These are phyloP conservation scores for Stichodactyla helianthus DNA, from an alignment of 64 coral and sea anemone species.

Conservation along the genomic window DNA sequence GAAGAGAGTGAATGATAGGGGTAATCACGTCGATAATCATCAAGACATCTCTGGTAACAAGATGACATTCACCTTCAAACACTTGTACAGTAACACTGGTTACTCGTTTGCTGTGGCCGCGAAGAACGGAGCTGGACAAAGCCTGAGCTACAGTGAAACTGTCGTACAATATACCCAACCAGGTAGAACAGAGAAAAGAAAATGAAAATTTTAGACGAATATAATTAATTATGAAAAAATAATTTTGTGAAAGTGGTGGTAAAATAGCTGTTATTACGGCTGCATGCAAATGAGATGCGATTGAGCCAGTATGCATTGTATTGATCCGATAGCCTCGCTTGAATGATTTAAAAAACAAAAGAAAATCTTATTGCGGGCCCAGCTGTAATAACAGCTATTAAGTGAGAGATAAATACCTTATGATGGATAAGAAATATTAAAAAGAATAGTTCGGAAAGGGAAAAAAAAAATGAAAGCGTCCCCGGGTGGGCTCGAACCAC, in stretches of 20 bases:
- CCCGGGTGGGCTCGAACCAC: background rate
- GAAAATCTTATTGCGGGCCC: too few species aligned
- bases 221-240: too few species aligned
- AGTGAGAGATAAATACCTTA: too few species aligned
- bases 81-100: constrained; percentile 29
- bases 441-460: background rate
- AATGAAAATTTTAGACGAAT: background rate
- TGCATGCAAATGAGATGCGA: too few species aligned
- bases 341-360: too few species aligned
- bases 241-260: too few species aligned
- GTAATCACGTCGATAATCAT: background rate
- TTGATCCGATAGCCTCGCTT: too few species aligned
- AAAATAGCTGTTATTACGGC: too few species aligned
- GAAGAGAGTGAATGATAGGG: background rate
- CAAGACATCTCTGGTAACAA: background rate
- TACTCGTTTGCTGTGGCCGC: constrained; percentile 37
- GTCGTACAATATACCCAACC: constrained; percentile 4
- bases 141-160: background rate
- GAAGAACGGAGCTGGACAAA: constrained; percentile 15
- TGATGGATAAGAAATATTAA: background rate
- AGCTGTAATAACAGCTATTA: too few species aligned
- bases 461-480: background rate
- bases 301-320: too few species aligned
- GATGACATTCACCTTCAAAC: background rate
- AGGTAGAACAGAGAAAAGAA: background rate